phyloP scores from a whole-genome alignment of 1,140 invertebrate genomes.

The Holotrichia oblita region DNA sequence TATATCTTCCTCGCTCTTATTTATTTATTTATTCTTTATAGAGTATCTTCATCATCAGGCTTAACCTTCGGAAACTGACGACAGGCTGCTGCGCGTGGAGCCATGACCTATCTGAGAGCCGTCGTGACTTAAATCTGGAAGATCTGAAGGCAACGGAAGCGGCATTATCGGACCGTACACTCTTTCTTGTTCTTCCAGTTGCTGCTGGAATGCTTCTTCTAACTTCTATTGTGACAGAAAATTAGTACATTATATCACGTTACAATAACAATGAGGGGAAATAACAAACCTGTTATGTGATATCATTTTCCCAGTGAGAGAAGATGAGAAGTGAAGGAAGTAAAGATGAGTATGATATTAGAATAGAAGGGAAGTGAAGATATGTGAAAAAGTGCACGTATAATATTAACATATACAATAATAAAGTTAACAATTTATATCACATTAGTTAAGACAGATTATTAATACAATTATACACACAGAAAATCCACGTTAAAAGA shows the following conservation, averaged over 20 bases:
- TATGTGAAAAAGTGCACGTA: conserved; percentile 20
- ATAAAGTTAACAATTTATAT: background rate
- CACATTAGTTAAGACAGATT: conserved; percentile 20
- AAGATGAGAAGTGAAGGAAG: conserved; percentile 21
- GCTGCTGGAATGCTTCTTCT: conserved; percentile 84
- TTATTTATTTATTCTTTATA: background rate
- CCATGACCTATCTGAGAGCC: conserved; percentile 63
- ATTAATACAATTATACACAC: background rate
- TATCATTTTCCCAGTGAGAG: conserved; percentile 4
- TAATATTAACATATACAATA: background rate
- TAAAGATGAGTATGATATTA: conserved; percentile 28
- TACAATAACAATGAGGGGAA: background rate
- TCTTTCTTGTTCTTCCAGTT: conserved; percentile 85
- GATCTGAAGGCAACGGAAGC: conserved; percentile 69
- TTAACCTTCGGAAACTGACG: conserved; percentile 72
- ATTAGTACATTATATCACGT: background rate
- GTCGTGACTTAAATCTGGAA: conserved; percentile 63
- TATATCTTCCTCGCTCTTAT: background rate
- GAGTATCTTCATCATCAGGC: conserved; percentile 24
- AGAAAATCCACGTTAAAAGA: background rate
- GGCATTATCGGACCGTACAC: conserved; percentile 72
- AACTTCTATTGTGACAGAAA: conserved; percentile 68
- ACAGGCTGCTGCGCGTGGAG: conserved; percentile 76
- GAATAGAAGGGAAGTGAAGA: conserved; percentile 19
- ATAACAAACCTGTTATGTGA: conserved; percentile 29